Evolutionary conservation across 2,113 vertebrate genomes (phyloP).

Genomic region (Maylandia zebra): DNA sequence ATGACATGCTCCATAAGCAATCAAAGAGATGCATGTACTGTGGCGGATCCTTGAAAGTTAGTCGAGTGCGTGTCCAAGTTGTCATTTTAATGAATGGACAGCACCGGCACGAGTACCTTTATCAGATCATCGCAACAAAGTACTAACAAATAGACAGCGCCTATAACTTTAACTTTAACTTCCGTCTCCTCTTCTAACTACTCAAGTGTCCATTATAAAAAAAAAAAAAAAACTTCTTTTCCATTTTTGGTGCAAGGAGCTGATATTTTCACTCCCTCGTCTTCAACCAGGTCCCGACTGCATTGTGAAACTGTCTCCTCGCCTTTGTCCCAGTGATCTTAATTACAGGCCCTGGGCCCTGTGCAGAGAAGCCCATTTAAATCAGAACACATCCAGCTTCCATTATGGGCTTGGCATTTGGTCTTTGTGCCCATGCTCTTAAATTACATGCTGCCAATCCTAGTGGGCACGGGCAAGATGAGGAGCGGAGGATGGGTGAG

Average conservation of each 20-base stretch:
- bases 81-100: conserved; percentile 32
- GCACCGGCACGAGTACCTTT: not conserved
- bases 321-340: conserved; percentile 73
- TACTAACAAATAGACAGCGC: not conserved
- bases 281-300: conserved; percentile 62
- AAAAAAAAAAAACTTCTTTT: not conserved
- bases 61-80: conserved; percentile 7
- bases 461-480: conserved; percentile 68
- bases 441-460: conserved; percentile 80
- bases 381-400: conserved; percentile 69
- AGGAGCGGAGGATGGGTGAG: conserved; percentile 59
- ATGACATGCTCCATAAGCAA: conserved; percentile 49
- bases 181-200: not conserved
- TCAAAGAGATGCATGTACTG: conserved; percentile 48
- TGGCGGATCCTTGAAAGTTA: conserved; percentile 53
- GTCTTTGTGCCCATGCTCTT: conserved; percentile 77
- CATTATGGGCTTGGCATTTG: conserved; percentile 78
- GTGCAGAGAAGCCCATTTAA: conserved; percentile 70
- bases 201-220: conserved; percentile 30
- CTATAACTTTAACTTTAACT: conserved; percentile 16
- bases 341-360: conserved; percentile 72
- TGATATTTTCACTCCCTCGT: conserved; percentile 50
- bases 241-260: conserved; percentile 45
- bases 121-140: conserved; percentile 9
- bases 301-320: conserved; percentile 67